Evolutionary conservation across 2,888 invertebrate genomes (phyloP), one percentile per base, ranked within the genome.

Genomic region (Eupeodes luniger): DNA sequence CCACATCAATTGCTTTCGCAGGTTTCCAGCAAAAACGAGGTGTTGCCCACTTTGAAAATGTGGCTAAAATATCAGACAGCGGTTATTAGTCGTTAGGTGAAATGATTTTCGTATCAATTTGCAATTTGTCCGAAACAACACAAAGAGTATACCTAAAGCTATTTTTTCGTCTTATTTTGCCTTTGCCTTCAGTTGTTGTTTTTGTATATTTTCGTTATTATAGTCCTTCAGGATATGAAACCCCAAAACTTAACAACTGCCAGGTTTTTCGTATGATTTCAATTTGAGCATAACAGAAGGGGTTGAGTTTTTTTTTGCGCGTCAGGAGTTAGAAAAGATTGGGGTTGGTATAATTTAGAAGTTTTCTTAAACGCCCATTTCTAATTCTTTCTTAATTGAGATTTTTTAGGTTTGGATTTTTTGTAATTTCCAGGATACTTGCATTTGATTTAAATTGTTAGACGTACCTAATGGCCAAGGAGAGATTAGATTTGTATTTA

Each of bases 61-160:
- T 27, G 85, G 75, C 75, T 78, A 78, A 40, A 75, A 75, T 85
- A 77, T 88, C 85, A 85, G 88, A 81, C 88, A 88, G 85, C 85
- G 88, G 88, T 88, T 88, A 88, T 88, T 88, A 88, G 88, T 88
- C 88, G 88, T 88, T 88, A 88, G 85, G 85, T 88, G 81, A 85
- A 88, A 88, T 88, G 74, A 88, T 88, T 88, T 88, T 85, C 85
- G 78, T 88, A 88, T 88, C 88, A 88, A 88, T 88, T 88, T 85
- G 85, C 87, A 77, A 88, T 88, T 88, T 88, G 55, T 78, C 80
- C 61, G 16, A 72, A 80, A 81, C 55, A 81, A 57, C 40, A 55
- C 66, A 57, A 40, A 62, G 57, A 19, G 19, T 27, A 19, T 1
- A 19, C n/a, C 1, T 6, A 55, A 19, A 51, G 57, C 5, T 19